Base-by-base conservation (phyloP, 2,888 invertebrate genomes). In the Hirtodrosophila trivittata region DNA sequence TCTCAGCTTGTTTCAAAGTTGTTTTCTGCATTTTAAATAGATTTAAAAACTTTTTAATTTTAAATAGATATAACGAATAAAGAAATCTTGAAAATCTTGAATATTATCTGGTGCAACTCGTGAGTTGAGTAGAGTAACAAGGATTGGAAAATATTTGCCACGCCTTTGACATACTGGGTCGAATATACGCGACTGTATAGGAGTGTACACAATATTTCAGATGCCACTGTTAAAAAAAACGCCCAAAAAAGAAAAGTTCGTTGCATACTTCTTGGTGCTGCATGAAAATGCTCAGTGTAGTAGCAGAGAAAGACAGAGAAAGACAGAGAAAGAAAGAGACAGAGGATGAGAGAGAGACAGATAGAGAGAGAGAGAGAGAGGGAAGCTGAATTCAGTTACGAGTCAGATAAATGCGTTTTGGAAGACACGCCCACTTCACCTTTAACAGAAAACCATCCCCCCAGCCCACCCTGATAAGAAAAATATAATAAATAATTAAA, bases 231-330 rank as follows among this genome's bases (percentile, higher is more conserved):
- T 10, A 26, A 41, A n/a, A 46, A 6, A 30, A 25, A 21, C 28
- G 28, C 16, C 30, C n/a, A 35, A 26, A 7, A n/a, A 18, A 13
- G 1, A 46, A 35, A 42, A 58, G 6, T 33, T 33, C 42, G 46
- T 71, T 58, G 73, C 62, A 67, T 73, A 72, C 55, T 63, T 71
- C 7, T 55, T 45, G 63, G 54, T 41, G 70, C 62, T 57, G 64
- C 58, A 46, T 43, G 45, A 41, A 59, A 73, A 52, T 67, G 58
- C 54, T 21, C 42, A 18, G 55, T 35, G 51, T 38, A 42, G 12
- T 13, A 1, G 13, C 16, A 5, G 16, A 26, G 26, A 9, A 52
- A 18, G 25, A 43, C 8, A 9, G 25, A 21, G 16, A 13, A 4
- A 16, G 14, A 32, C 5, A 25, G 10, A 7, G 7, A 10, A 12